phyloP scores from a whole-genome alignment of 1,140 invertebrate species.

The Drosophila rufa region DNA sequence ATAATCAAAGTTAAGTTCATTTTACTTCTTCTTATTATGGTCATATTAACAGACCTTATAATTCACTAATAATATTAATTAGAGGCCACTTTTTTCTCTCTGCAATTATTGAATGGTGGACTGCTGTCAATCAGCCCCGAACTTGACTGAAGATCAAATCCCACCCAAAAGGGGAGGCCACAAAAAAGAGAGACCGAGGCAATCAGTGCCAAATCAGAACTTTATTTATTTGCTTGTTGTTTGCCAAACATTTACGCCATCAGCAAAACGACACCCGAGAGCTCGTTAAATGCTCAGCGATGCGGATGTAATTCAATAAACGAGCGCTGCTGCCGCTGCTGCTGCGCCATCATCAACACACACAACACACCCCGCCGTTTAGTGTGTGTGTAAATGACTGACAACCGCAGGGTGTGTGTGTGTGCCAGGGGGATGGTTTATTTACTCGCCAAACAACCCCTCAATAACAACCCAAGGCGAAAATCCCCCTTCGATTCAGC shows the following conservation, averaged over 20 bases:
- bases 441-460: constrained; percentile 77
- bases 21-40: not conserved
- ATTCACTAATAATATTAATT: not conserved
- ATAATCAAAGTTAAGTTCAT: not conserved
- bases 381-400: constrained; percentile 69
- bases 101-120: constrained; percentile 6
- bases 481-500: constrained; percentile 10
- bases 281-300: constrained; percentile 84
- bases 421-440: constrained; percentile 69
- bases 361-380: constrained; percentile 68
- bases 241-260: constrained; percentile 84
- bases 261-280: constrained; percentile 83
- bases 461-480: constrained; percentile 20
- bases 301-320: constrained; percentile 84
- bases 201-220: constrained; percentile 83
- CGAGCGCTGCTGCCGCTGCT: constrained; percentile 49
- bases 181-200: constrained; percentile 46
- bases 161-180: constrained; percentile 52
- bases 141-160: constrained; percentile 10
- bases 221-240: constrained; percentile 84
- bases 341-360: constrained; percentile 70
- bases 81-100: constrained; percentile 2
- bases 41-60: not conserved
- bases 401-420: constrained; percentile 67
- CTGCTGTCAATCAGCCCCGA: constrained; percentile 14